Evolutionary conservation across 2,888 invertebrate species (phyloP), one percentile per base, ranked within the genome.

Genomic region (Cephus sareptanus): DNA sequence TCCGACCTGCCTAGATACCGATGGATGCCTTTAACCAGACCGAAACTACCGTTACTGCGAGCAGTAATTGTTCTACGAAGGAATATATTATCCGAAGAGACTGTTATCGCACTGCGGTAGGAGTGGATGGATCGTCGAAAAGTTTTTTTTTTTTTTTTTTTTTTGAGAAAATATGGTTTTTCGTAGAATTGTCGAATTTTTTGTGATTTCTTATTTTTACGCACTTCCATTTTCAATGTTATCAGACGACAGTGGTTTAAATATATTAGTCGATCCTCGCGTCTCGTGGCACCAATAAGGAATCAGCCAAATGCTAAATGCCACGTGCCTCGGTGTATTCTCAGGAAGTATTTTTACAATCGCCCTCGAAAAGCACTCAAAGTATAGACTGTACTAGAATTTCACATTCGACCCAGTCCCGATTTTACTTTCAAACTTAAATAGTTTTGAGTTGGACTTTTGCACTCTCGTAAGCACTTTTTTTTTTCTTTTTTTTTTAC

Each of bases 1-100:
- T 88, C 89, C 82, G 83, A 86, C 85, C 83, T 81, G 85, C 81
- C 84, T 85, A 85, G 82, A 87, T 88, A 79, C 84, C 80, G 75
- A 30, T 76, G 77, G 82, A 82, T 83, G 83, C 80, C 82, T 81
- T 87, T 83, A 85, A 85, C 85, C 84, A 83, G 83, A 79, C 83
- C 81, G 80, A 84, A 85, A 87, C 79, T 79, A 56, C 56, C 56
- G 56, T 56, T 56, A 23, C 23, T 9, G 56, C 23, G 56, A 9
- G 23, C 23, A 23, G 56, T 56, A 23, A 56, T 56, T 56, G 56
- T 23, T 56, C 9, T 23, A 56, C 56, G 2, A 2, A 56, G 23
- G 23, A 56, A 56, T 23, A 23, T 23, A 56, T 56, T 56, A 23
- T 2, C 2, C 23, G 9, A 56, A 56, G 9, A 56, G 56, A 56